Percentiles rank a stretch among this genome's conserved stretches.
Conservation (phyloP, 2,797 vertebrate genomes). For the Cynodonichthys magdalenae region DNA sequence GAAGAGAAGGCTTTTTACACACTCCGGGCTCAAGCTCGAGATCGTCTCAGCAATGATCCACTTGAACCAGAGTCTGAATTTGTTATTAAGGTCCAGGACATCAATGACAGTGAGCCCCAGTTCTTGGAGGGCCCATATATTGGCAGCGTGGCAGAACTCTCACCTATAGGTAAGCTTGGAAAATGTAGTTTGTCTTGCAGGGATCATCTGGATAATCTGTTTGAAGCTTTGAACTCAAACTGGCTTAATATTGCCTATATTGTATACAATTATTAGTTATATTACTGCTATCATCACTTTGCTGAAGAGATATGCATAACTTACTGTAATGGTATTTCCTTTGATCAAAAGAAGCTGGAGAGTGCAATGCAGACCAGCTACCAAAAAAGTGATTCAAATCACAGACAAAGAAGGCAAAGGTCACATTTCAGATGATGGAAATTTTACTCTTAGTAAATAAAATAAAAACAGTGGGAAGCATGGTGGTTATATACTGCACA, state of each 20-base stretch:
- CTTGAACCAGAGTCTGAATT: conserved; percentile 97
- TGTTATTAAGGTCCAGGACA: conserved; percentile 98
- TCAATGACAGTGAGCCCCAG: conserved; percentile 97
- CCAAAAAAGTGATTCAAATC: conserved; percentile 24
- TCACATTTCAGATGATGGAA: conserved; percentile 39
- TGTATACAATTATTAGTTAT: conserved; percentile 20
- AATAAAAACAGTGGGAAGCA: conserved; percentile 30
- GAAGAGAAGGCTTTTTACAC: conserved; percentile 98
- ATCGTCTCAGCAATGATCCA: conserved; percentile 85
- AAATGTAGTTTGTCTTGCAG: not conserved
- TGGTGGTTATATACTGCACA: conserved; percentile 3
- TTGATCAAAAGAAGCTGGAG: conserved; percentile 27
- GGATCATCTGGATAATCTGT: conserved; percentile 1
- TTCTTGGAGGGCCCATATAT: conserved; percentile 96
- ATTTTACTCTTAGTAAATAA: conserved; percentile 7
- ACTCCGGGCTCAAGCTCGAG: conserved; percentile 90
- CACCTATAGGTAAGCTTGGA: conserved; percentile 86
- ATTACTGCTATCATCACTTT: conserved; percentile 41
- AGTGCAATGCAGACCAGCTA: conserved; percentile 36
- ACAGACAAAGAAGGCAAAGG: conserved; percentile 11
- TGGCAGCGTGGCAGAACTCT: conserved; percentile 94
- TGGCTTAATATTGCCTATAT: conserved; percentile 16
- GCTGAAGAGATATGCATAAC: conserved; percentile 24
- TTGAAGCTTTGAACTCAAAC: conserved; percentile 25
- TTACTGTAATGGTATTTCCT: conserved; percentile 27